Evolutionary conservation across 2,113 vertebrate genomes (phyloP), one percentile per base, ranked within the genome.

Genomic region (Pachyramphus minor): DNA sequence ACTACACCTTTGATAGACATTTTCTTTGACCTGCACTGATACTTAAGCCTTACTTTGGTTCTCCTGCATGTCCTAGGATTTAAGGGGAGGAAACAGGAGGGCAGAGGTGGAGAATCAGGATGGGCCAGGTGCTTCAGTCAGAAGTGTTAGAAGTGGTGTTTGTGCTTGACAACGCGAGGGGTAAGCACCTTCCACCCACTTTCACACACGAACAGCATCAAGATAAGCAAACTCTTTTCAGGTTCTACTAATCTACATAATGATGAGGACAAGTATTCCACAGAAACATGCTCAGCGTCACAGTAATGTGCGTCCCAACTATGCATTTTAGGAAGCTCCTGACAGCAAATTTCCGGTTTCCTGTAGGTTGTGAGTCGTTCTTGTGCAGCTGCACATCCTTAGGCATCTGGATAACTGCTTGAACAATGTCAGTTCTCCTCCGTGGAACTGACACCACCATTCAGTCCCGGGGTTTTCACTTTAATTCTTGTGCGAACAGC

Each of bases 401-500:
- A 7, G 41, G 44, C 8, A 50, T 28, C 19, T 28, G 68, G 28
- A 2, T 20, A 27, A 31, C 35, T 0, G 14, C 2, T 17, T 4
- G 30, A 41, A 2, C 14, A 2, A 5, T 1, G 35, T 4, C 13
- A 0, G 5, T 6, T 17, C 41, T 47, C 28, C 27, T 19, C 16
- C 28, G 2, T 0, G 14, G 21, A 33, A 24, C 0, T 7, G 16
- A 14, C 28, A 7, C 41, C 14, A 1, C 14, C 31, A 0, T 2
- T 8, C 28, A 5, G 8, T 5, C 31, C 15, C 8, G 4, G 7
- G 0, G 12, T 6, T 45, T n/a, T 60, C 33, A 2, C n/a, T 39
- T 27, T 7, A 11, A 11, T 16, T 12, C 66, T 14, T 7, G 4
- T 2, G 27, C 50, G 3, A 77, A 8, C 41, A 15, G 20, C 55